Evolutionary conservation across 2,888 invertebrate genomes (phyloP).

Genomic region (Orchesella flavescens): DNA sequence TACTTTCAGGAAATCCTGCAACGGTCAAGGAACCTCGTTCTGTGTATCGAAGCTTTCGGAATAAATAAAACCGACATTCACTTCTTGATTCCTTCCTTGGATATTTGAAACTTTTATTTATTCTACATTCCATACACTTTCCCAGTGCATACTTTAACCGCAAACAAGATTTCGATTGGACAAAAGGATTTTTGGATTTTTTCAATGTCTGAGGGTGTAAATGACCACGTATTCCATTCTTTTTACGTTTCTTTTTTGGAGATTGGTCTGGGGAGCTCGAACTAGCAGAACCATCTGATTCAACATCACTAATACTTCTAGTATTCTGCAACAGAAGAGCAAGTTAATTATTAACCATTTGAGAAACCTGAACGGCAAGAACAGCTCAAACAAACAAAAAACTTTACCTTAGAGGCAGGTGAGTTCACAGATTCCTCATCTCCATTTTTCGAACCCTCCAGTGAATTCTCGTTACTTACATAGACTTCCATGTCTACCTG

Average conservation of each 20-base stretch:
- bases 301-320: background rate
- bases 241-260: conserved; percentile 21
- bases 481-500: too few species aligned
- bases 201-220: conserved; percentile 7
- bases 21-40: conserved; percentile 89
- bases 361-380: too few species aligned
- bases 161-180: conserved; percentile 41
- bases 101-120: conserved; percentile 90
- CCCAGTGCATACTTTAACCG: conserved; percentile 27
- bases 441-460: too few species aligned
- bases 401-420: too few species aligned
- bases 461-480: too few species aligned
- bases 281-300: background rate
- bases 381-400: too few species aligned
- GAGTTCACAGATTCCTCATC: too few species aligned
- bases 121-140: conserved; percentile 91
- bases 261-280: too few species aligned
- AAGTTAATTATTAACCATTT: too few species aligned
- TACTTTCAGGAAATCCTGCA: conserved; percentile 94
- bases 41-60: conserved; percentile 90
- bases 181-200: conserved; percentile 33
- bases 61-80: conserved; percentile 96
- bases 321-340: too few species aligned
- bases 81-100: conserved; percentile 86
- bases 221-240: background rate